A percentile compares a stretch with the other conserved stretches of the same genome.
Conservation (phyloP, 2,113 vertebrate genomes). For the Vulpes vulpes region DNA sequence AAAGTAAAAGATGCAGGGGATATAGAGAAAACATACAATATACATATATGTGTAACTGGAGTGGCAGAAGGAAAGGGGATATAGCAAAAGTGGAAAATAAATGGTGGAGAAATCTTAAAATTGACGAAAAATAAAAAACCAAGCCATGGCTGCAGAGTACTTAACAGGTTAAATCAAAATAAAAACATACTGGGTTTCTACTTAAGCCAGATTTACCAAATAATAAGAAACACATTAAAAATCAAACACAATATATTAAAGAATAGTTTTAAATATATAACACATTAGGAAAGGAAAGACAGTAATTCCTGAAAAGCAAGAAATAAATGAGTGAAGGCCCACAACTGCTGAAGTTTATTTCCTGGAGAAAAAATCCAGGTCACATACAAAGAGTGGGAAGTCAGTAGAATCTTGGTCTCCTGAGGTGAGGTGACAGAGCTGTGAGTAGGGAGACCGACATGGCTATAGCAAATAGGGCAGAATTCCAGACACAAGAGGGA, state of each 20-base stretch:
- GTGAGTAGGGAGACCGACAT: not conserved
- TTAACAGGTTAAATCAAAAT: not conserved
- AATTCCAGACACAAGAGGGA: not conserved
- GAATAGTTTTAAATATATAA: not conserved
- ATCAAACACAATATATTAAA: not conserved
- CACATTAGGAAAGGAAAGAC: not conserved
- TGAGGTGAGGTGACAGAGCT: not conserved
- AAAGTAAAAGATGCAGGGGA: not conserved
- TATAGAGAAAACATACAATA: not conserved
- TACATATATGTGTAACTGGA: not conserved
- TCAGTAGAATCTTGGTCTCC: not conserved
- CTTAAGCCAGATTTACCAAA: not conserved
- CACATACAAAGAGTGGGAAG: not conserved
- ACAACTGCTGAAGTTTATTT: not conserved
- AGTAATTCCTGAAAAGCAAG: not conserved
- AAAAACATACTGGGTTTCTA: not conserved
- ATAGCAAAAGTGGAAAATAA: not conserved
- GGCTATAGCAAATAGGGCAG: not conserved
- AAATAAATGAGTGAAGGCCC: not conserved
- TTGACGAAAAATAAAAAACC: not conserved
- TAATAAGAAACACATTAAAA: not conserved
- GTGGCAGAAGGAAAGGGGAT: not conserved
- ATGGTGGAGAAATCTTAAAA: not conserved
- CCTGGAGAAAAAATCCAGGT: not conserved
- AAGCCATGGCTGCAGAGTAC: not conserved